Evolutionary conservation across 1,140 invertebrate species (phyloP), one percentile per base, ranked within the genome.

Genomic region (Aphaenogaster rudis): DNA sequence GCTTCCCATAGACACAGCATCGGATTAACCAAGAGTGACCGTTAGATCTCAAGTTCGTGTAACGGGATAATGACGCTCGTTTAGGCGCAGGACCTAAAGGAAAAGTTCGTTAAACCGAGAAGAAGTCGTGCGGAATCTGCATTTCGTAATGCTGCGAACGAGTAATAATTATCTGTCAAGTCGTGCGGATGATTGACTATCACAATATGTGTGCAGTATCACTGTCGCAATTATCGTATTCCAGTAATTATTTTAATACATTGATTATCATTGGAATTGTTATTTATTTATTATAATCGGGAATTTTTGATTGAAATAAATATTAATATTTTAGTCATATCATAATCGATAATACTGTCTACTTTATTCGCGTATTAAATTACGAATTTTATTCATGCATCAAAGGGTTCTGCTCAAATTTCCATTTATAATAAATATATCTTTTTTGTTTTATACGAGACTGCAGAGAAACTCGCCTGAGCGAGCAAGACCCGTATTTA

Each of bases 11-110:
- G 67, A 4, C 50, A 84, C 28, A 13, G 45, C 33, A 42, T 86
- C 42, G 54, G 11, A 15, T 66, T 74, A 66, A 80, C 57, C 17
- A 57, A 86, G 74, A 89, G 87, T 64, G 61, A 86, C n/a, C 54
- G 77, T 86, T 50, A 21, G 39, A 61, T 52, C 52, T 52, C 71
- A 71, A 64, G 52, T 72, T 86, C 85, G 71, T 48, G 42, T 63
- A 64, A 71, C 54, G 33, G 69, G 67, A 82, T 72, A 52, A 81
- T 82, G 64, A 81, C 79, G 21, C 39, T 72, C n/a, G 11, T 79
- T 64, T 66, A 71, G 39, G 21, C 59, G 1, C 13, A 4, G 8
- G 9, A 59, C 7, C 1, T 17, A 15, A 45, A 71, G 28, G 15
- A 74, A 76, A 74, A 36, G 28, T 74, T 63, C 28, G n/a, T 61